Conservation (phyloP, 1,140 invertebrate genomes). For the Phymastichus coffea region DNA sequence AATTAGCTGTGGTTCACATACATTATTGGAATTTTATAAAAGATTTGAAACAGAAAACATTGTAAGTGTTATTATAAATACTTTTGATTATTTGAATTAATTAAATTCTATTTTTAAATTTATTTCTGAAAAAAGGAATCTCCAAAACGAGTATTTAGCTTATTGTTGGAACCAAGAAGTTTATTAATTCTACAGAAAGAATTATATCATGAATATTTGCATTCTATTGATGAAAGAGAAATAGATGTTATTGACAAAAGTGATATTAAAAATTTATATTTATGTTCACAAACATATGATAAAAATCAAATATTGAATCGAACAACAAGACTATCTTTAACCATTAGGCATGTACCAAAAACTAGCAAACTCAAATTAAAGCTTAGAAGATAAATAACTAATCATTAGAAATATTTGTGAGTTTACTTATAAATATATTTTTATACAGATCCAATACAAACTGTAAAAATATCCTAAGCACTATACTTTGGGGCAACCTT, state of each 20-base stretch:
- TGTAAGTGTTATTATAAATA: conserved; percentile 26
- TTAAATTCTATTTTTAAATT: conserved; percentile 13
- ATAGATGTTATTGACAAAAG: conserved; percentile 69
- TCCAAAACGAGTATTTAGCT: conserved; percentile 58
- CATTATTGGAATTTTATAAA: conserved; percentile 82
- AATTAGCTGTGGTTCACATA: conserved; percentile 88
- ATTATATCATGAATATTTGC: conserved; percentile 83
- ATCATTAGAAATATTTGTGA: neutral
- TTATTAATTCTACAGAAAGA: conserved; percentile 81
- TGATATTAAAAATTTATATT: conserved; percentile 67
- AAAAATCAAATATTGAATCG: conserved; percentile 63
- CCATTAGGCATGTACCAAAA: conserved; percentile 92
- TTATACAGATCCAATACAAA: conserved; percentile 13
- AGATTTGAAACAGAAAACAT: conserved; percentile 47
- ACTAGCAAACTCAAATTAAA: conserved; percentile 76
- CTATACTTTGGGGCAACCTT: neutral
- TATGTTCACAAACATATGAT: conserved; percentile 60
- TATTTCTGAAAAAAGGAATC: conserved; percentile 45
- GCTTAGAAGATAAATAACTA: conserved; percentile 48
- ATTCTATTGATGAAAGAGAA: conserved; percentile 81
- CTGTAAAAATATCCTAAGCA: conserved; percentile 1
- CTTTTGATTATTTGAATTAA: neutral
- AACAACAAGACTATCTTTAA: conserved; percentile 82
- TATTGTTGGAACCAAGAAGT: conserved; percentile 86
- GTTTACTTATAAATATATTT: conserved; percentile 11